These are phyloP conservation scores for Pegoplata infirma DNA, from an alignment of 2,888 invertebrate species.

Conservation along the genomic window DNA sequence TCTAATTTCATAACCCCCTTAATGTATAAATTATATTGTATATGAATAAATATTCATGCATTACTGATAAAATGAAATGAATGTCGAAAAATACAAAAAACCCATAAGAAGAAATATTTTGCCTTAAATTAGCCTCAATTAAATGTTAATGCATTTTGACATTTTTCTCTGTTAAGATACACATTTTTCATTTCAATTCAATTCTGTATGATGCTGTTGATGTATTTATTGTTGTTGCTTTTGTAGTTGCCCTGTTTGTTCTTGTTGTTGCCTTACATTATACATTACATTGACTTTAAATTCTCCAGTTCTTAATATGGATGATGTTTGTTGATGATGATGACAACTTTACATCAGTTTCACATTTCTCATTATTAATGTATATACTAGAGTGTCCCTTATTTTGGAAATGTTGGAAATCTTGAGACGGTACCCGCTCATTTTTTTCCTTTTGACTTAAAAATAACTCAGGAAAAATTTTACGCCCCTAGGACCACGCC, in stretches of 20 bases:
- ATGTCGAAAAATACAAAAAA: slow-evolving; percentile 59
- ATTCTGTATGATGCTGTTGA: neutral
- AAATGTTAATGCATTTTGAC: slow-evolving; percentile 78
- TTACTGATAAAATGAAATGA: slow-evolving; percentile 60
- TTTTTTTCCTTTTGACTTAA: too few relatives aligned
- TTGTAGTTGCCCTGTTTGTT: neutral
- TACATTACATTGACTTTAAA: slow-evolving; percentile 47
- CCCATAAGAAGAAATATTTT: slow-evolving; percentile 74
- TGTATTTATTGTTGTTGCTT: slow-evolving; percentile 1
- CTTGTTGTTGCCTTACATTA: slow-evolving; percentile 24
- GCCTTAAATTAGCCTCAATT: slow-evolving; percentile 76
- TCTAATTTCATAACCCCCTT: too few relatives aligned
- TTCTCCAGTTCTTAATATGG: slow-evolving; percentile 41
- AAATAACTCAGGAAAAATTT: too few relatives aligned
- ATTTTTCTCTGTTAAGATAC: slow-evolving; percentile 68
- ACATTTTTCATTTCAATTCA: slow-evolving; percentile 40
- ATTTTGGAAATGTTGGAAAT: too few relatives aligned
- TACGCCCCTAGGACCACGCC: too few relatives aligned
- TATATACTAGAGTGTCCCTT: too few relatives aligned
- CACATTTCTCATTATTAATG: slow-evolving; percentile 57
- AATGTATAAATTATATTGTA: slow-evolving; percentile 49
- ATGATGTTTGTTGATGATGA: slow-evolving; percentile 41
- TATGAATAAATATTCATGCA: slow-evolving; percentile 49
- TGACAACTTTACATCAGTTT: slow-evolving; percentile 54
- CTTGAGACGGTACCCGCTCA: too few relatives aligned